Conservation (phyloP, 2,113 vertebrate species). For the Cyrtonyx montezumae region DNA sequence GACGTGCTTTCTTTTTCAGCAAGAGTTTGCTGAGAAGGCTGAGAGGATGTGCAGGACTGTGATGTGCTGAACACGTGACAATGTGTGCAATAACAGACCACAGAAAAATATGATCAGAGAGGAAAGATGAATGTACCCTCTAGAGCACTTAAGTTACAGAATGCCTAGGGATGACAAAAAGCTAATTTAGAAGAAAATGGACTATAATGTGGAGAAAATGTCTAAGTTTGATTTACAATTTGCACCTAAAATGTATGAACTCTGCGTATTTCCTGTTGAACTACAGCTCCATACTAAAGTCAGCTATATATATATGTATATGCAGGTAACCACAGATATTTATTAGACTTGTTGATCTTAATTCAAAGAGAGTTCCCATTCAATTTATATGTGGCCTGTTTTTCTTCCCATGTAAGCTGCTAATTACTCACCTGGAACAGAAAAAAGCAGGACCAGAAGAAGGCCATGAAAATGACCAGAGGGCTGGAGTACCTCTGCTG, state of each 20-base stretch:
- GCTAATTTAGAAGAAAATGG: neutral
- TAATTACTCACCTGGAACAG: neutral
- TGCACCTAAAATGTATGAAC: neutral
- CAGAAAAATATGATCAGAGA: conserved; percentile 21
- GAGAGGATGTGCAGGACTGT: neutral
- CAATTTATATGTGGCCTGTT: neutral
- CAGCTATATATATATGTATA: neutral
- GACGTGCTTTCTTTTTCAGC: conserved; percentile 2
- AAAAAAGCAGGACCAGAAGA: neutral
- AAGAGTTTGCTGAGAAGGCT: neutral
- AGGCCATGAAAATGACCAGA: neutral
- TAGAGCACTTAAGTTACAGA: neutral
- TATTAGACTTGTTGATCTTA: neutral
- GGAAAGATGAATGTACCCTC: neutral
- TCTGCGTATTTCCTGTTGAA: neutral
- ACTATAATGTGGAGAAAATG: neutral
- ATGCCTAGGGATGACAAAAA: neutral
- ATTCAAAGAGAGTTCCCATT: neutral
- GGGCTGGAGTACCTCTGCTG: neutral
- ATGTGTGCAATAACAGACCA: neutral
- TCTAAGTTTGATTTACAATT: neutral
- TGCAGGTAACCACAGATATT: neutral
- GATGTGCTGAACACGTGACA: neutral
- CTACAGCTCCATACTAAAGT: neutral
- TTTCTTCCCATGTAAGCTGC: neutral